These are phyloP conservation scores for Oreochromis grahami DNA, from an alignment of 2,797 vertebrate genomes.

Conservation along the genomic window DNA sequence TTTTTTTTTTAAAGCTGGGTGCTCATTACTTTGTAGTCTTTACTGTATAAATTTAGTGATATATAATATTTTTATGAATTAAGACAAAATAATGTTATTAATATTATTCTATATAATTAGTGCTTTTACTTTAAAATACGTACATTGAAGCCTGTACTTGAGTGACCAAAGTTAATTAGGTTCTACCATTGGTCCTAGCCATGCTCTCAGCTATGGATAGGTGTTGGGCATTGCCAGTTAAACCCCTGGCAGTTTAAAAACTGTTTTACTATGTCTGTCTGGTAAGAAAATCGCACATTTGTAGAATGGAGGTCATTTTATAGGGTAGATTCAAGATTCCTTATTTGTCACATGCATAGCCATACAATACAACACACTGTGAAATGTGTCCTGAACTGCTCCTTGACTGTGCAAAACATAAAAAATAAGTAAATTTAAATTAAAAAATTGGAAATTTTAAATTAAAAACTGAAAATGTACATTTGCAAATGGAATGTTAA, in stretches of 20 bases:
- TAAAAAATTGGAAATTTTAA: neutral
- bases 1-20: neutral
- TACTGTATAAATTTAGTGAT: neutral
- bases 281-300: neutral
- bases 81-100: neutral
- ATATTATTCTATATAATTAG: neutral
- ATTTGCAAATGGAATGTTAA: neutral
- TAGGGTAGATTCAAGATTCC: neutral
- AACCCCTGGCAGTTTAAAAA: neutral
- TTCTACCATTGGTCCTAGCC: neutral
- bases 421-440: neutral
- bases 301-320: neutral
- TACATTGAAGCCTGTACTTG: neutral
- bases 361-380: neutral
- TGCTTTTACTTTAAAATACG: neutral
- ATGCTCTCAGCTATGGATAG: neutral
- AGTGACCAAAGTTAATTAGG: neutral
- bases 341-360: neutral
- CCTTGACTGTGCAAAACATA: neutral
- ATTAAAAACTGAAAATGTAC: neutral
- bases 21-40: neutral
- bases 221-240: neutral
- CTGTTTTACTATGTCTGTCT: neutral
- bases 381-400: neutral
- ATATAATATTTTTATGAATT: neutral